Conservation (phyloP, 1,140 invertebrate species). For the Ceratitis capitata region DNA sequence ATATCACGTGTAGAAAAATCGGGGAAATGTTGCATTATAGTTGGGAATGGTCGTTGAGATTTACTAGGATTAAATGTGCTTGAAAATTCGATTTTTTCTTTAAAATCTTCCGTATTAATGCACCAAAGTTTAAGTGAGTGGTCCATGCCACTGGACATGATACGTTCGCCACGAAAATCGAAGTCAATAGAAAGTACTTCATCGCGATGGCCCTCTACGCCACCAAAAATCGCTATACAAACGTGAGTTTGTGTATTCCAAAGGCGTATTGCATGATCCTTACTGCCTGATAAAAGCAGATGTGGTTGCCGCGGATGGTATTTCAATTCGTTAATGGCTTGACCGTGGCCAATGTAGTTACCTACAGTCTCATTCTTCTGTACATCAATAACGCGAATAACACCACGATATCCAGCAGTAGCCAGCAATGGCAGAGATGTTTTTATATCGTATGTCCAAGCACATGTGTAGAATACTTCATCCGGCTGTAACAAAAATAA, state of each 20-base stretch:
- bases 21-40: conserved; percentile 93
- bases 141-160: conserved; percentile 98
- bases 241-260: conserved; percentile 97
- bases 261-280: conserved; percentile 92
- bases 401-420: conserved; percentile 88
- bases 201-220: conserved; percentile 96
- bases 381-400: conserved; percentile 89
- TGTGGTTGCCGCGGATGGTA: conserved; percentile 92
- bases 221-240: conserved; percentile 96
- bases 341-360: conserved; percentile 90
- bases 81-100: conserved; percentile 86
- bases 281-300: conserved; percentile 90
- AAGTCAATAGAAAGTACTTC: conserved; percentile 97
- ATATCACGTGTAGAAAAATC: conserved; percentile 97
- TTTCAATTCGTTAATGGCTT: conserved; percentile 92
- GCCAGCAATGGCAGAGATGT: conserved; percentile 85
- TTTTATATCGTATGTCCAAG: conserved; percentile 91
- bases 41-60: conserved; percentile 85
- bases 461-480: conserved; percentile 97
- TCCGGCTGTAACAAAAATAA: conserved; percentile 72
- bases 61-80: conserved; percentile 82
- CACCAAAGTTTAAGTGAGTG: conserved; percentile 96
- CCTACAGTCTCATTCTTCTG: conserved; percentile 84
- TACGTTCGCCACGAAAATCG: conserved; percentile 85
- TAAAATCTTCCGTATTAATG: conserved; percentile 85